Conservation (phyloP, 2,888 invertebrate genomes). For the Cheilosia pagana region DNA sequence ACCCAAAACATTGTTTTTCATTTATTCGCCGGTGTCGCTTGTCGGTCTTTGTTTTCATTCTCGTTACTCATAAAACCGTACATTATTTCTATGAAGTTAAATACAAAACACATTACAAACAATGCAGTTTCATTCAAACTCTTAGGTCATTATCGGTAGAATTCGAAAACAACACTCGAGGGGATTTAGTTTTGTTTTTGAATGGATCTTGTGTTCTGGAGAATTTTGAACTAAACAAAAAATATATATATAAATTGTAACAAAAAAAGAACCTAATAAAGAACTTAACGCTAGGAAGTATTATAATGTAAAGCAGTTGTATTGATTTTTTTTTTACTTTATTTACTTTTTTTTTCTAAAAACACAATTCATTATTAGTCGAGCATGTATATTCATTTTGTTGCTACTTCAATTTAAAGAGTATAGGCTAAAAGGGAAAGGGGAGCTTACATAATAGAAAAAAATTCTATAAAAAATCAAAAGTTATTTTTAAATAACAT, state of each 20-base stretch:
- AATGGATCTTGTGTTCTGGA: conserved; percentile 13
- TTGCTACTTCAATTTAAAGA: conserved; percentile 29
- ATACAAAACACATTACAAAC: background rate
- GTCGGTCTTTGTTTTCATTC: background rate
- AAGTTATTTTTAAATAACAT: conserved; percentile 28
- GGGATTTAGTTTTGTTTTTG: background rate
- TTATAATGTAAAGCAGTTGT: conserved; percentile 28
- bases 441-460: background rate
- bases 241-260: conserved; percentile 23
- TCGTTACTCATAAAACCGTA: background rate
- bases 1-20: conserved; percentile 31
- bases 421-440: background rate
- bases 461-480: conserved; percentile 12
- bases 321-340: conserved; percentile 32
- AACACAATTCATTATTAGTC: conserved; percentile 42
- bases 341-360: conserved; percentile 16
- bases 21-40: background rate
- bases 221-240: conserved; percentile 45
- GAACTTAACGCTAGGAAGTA: conserved; percentile 39
- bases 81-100: too few relatives aligned
- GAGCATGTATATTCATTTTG: conserved; percentile 34
- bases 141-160: too few relatives aligned
- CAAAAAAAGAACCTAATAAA: conserved; percentile 22
- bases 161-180: background rate
- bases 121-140: background rate